Base-by-base conservation (phyloP, 2,113 vertebrate species). In the Cyanoramphus novaezelandiae region DNA sequence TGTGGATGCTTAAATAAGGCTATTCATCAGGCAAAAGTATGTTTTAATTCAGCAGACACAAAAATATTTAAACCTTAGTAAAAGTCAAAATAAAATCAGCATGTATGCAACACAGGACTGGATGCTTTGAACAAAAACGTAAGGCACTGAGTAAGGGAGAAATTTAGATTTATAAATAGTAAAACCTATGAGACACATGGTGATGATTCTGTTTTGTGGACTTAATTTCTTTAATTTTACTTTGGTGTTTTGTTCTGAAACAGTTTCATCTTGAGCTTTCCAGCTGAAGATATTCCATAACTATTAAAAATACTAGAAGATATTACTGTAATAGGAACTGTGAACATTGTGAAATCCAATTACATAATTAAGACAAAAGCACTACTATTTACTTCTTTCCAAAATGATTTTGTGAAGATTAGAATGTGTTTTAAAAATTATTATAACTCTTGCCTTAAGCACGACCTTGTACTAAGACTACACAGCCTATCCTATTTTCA, bases 21-120 rank as follows among this genome's bases (percentile, higher is more conserved):
- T 68, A 43, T 75, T 78, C 24, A 4, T 11, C 86, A 87, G 20
- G 2, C 2, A n/a, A 87, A 72, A 65, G 19, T n/a, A 75, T 13
- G 13, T 6, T 77, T 94, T 89, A 75, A 71, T 71, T 78, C n/a
- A 83, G 41, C 47, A 71, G 59, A 49, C 29, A 35, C 13, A 76
- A 70, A 93, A 83, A 25, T 47, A 63, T 17, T 86, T 43, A 85
- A 87, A 65, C 39, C 13, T 28, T 5, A 43, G 17, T 16, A 94
- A 43, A 94, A 92, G 52, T 83, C 20, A 96, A 55, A 96, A 92
- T 88, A 92, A 92, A 91, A 31, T 18, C 50, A 94, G 25, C 31
- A 35, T 19, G 41, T 88, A 44, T 35, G 37, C 11, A 31, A 79
- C 41, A 62, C 0, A 35, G 35, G 10, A 85, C 37, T 12, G 19